These are phyloP conservation scores for Leptogaster cylindrica DNA, from an alignment of 2,888 invertebrate genomes.

Conservation along the genomic window DNA sequence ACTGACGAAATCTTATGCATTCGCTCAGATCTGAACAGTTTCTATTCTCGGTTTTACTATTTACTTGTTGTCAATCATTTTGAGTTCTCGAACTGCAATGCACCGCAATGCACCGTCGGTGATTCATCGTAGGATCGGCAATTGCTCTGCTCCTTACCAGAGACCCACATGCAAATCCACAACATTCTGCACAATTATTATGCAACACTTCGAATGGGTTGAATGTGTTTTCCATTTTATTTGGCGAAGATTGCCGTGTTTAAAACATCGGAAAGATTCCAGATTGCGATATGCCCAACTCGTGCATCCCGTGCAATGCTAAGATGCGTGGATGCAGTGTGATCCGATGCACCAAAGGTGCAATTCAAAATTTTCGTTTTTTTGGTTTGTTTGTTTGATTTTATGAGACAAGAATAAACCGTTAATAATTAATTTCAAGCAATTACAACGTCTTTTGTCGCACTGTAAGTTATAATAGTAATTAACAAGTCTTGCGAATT, in stretches of 20 bases:
- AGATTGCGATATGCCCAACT: slow-evolving; percentile 5
- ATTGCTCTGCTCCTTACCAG: slow-evolving; percentile 4
- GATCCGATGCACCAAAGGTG: neutral
- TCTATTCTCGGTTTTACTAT: slow-evolving; percentile 8
- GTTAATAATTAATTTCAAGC: slow-evolving; percentile 6
- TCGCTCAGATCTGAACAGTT: neutral
- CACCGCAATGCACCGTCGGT: slow-evolving; percentile 20
- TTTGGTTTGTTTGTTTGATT: neutral
- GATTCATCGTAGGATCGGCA: slow-evolving; percentile 23
- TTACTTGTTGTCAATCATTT: slow-evolving; percentile 29
- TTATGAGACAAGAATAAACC: neutral
- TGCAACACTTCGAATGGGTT: slow-evolving; percentile 32
- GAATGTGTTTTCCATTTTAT: slow-evolving; percentile 27
- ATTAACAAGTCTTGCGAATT: slow-evolving; percentile 15
- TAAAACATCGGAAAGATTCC: neutral
- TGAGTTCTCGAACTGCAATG: slow-evolving; percentile 18
- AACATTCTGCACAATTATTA: slow-evolving; percentile 27
- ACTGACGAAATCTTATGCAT: neutral
- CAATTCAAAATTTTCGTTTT: too few species aligned
- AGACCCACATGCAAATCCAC: slow-evolving; percentile 32
- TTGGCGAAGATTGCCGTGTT: slow-evolving; percentile 21
- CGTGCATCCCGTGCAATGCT: neutral
- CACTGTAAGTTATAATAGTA: slow-evolving; percentile 7
- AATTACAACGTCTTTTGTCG: slow-evolving; percentile 17
- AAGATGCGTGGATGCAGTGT: slow-evolving; percentile 27